Percentiles rank a stretch among this genome's conserved stretches.
Evolutionary conservation across 1,140 invertebrate species (phyloP).

Genomic region (Hirudo medicinalis): DNA sequence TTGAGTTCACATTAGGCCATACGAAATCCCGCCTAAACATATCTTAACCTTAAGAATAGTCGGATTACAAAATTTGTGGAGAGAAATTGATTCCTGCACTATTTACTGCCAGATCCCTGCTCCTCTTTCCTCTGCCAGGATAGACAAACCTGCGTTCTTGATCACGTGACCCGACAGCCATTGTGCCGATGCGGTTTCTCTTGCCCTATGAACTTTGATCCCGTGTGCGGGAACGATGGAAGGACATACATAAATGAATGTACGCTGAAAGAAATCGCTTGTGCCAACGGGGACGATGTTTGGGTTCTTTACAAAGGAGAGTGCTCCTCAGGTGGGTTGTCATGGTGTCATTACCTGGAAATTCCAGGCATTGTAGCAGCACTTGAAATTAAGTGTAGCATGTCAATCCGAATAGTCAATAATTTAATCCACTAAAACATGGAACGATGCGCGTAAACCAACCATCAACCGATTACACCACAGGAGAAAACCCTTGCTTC

Average conservation of each 20-base stretch:
- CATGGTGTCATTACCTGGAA: too few relatives aligned
- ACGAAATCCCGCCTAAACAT: too few relatives aligned
- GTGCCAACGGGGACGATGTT: constrained; percentile 29
- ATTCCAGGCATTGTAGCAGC: too few relatives aligned
- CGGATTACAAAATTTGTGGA: background rate
- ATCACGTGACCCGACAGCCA: constrained; percentile 54
- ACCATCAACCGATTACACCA: background rate
- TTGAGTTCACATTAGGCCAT: background rate
- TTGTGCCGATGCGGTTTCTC: constrained; percentile 63
- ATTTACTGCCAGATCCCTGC: constrained; percentile 59
- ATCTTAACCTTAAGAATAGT: background rate
- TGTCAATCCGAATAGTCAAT: too few relatives aligned
- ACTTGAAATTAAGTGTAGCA: too few relatives aligned
- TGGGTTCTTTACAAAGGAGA: constrained; percentile 25
- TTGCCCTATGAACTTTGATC: constrained; percentile 52
- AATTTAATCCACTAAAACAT: too few relatives aligned
- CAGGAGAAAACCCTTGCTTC: constrained; percentile 34
- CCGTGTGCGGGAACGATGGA: constrained; percentile 66
- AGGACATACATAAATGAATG: constrained; percentile 78
- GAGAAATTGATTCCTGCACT: background rate
- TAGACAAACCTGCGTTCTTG: constrained; percentile 67
- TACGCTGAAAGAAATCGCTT: constrained; percentile 44
- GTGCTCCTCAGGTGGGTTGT: constrained; percentile 53
- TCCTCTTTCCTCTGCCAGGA: constrained; percentile 56
- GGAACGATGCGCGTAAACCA: too few relatives aligned